Evolutionary conservation across 2,113 vertebrate species (phyloP), one percentile per base, ranked within the genome.

Genomic region (Clinocottus analis): DNA sequence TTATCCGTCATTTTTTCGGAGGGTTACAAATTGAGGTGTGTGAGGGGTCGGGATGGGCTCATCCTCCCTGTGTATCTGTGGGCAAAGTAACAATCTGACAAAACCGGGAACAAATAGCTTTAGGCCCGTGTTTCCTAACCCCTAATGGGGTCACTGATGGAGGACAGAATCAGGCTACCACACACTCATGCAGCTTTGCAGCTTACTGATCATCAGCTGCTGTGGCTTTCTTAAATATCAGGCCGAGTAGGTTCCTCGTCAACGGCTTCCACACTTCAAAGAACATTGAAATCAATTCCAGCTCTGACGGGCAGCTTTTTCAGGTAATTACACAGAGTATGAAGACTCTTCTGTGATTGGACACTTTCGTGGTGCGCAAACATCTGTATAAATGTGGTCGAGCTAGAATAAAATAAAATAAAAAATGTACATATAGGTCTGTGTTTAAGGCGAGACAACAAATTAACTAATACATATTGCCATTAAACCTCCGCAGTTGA

Each of bases 11-110:
- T 58, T 86, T 89, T 83, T 75, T 62, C 60, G 75, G 69, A 66
- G 61, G 66, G 72, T 82, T 78, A 87, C 87, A 90, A 85, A 92
- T 90, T 83, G 90, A 84, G 82, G 84, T 85, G 82, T 77, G 72
- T 63, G 55, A 72, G 59, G 62, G 85, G 87, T 90, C 88, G 87
- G 80, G 65, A 25, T 74, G 58, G 66, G 80, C 45, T 79, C 27
- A 35, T 35, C 77, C 74, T 80, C 75, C 75, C 75, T 45, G 79
- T 64, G 68, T 83, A 62, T 83, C 69, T 59, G 64, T 75, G 68
- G 64, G 51, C 75, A 82, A 83, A 86, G 77, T 21, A 75, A 49
- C 17, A 11, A 65, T 72, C 75, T 55, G 63, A 79, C 75, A 84
- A 72, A 85, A 82, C 69, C 73, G 81, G 73, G 31, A 79, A 89